Evolutionary conservation across 2,113 vertebrate genomes (phyloP), one percentile per base, ranked within the genome.

Genomic region (Mugil cephalus): DNA sequence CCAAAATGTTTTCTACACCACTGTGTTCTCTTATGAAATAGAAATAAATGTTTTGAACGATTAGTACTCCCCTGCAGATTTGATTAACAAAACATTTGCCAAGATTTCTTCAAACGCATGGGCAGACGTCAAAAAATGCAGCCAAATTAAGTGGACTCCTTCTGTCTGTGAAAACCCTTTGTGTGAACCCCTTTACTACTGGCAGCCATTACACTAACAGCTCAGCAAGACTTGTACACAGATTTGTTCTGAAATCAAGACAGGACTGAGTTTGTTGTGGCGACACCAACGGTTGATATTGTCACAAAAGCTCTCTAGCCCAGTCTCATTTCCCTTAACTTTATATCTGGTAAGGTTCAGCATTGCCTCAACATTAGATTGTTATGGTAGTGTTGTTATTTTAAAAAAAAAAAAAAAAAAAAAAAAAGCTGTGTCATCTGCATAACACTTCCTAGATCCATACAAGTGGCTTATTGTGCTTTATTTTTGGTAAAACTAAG

Each of bases 201-300:
- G 45, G 10, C 17, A 74, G 24, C 30, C 30, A 50, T 70, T 70
- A 46, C 19, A 9, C 11, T 38, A 7, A 19, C 19, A 55, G 47
- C 47, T 61, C 18, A 42, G 18, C 45, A 17, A 40, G n/a, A n/a
- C n/a, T 56, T 47, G 19, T 52, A 19, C 46, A 48, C 40, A 8
- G 47, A 64, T 24, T 40, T 34, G n/a, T n/a, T n/a, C n/a, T n/a
- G n/a, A n/a, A n/a, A 39, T 12, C 21, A 13, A 18, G 7, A 4
- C 45, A 53, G 35, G 14, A 21, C 12, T 59, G 10, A 6, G 36
- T 43, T 38, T 17, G 40, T 30, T 24, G 13, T 39, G 18, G 35
- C 35, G 5, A 30, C 24, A 30, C 47, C 8, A 10, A 36, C 9
- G 6, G 19, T 30, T 43, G 40, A 3, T 14, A 24, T 30, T 30